Conservation (phyloP, 2,113 vertebrate species). For the Ciconia boyciana region DNA sequence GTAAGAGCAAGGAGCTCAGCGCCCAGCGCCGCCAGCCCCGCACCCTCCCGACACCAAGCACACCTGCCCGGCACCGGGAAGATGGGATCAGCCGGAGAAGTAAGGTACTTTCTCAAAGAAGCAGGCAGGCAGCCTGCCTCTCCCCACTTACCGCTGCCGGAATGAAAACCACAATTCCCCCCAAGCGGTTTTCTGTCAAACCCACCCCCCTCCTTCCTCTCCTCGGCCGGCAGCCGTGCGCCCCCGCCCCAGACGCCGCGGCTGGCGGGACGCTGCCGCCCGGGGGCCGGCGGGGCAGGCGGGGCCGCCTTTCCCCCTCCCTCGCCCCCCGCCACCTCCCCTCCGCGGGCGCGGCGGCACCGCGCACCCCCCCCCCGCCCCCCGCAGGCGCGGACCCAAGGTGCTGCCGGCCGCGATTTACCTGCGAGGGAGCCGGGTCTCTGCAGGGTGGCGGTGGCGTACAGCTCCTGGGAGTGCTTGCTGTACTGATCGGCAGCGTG, state of each 20-base stretch:
- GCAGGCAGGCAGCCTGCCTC: background rate
- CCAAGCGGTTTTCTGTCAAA: fast-evolving
- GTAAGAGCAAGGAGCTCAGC: background rate
- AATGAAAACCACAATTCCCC: background rate
- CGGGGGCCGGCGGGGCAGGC: background rate
- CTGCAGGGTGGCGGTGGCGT: slow-evolving; percentile 92
- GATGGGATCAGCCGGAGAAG: background rate
- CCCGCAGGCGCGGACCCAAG: background rate
- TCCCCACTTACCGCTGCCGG: background rate
- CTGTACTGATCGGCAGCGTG: slow-evolving; percentile 91
- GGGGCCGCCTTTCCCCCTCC: background rate
- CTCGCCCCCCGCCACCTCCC: background rate
- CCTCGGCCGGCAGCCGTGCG: background rate
- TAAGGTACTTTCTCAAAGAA: background rate
- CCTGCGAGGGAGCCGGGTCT: slow-evolving; percentile 95
- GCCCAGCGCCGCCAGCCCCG: background rate
- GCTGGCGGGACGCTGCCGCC: background rate
- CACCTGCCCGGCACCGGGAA: background rate
- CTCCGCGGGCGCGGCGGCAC: background rate
- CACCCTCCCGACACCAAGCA: background rate
- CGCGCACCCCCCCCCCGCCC: background rate
- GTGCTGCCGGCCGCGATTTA: slow-evolving; percentile 56
- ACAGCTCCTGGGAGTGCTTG: slow-evolving; percentile 95
- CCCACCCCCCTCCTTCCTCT: background rate
- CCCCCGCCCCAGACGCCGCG: background rate